Percentiles rank a stretch among this genome's conserved stretches.
These are phyloP conservation scores for Sipha flava DNA, from an alignment of 1,140 invertebrate species.

Conservation along the genomic window DNA sequence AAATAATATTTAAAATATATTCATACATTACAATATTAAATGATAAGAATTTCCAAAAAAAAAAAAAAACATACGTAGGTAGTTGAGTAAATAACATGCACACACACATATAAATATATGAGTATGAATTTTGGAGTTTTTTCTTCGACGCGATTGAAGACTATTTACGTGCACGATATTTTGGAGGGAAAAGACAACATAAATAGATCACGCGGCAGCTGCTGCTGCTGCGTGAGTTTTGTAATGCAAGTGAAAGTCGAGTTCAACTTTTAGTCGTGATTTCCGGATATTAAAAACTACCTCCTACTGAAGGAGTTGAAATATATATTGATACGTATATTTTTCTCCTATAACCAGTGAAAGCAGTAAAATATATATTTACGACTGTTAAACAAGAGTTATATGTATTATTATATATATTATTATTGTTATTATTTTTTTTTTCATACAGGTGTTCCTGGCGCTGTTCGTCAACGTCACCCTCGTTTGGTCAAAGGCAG, in stretches of 20 bases:
- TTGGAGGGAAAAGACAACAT: background rate
- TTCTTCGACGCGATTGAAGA: too few relatives aligned
- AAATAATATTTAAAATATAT: too few relatives aligned
- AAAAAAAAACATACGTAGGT: too few relatives aligned
- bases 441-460: conserved; percentile 22
- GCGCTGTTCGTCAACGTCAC: conserved; percentile 7
- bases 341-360: background rate
- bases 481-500: conserved; percentile 29
- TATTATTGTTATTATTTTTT: background rate
- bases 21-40: too few relatives aligned
- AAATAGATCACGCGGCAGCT: background rate
- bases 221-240: background rate
- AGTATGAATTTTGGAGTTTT: too few relatives aligned
- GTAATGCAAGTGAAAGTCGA: conserved; percentile 12
- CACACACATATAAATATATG: too few relatives aligned
- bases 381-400: too few relatives aligned
- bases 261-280: conserved; percentile 30
- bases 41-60: too few relatives aligned
- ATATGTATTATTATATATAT: background rate
- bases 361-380: background rate
- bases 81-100: too few relatives aligned
- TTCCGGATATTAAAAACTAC: conserved; percentile 12
- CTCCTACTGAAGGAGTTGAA: background rate
- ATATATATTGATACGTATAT: background rate
- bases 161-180: background rate